phyloP scores from a whole-genome alignment of 1,140 invertebrate species.

The Parasteatoda tepidariorum region DNA sequence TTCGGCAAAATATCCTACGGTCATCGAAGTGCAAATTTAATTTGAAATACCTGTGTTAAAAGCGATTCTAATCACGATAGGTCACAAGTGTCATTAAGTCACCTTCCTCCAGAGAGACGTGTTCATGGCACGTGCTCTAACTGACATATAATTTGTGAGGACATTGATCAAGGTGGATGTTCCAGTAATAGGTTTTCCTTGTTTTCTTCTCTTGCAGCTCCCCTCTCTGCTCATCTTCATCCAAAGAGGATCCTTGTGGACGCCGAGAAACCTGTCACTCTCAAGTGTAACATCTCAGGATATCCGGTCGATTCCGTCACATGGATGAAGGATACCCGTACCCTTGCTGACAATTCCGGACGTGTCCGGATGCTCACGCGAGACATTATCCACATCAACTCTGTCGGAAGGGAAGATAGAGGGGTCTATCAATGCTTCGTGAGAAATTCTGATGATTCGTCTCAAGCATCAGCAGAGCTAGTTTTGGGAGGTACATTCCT shows the following conservation, averaged over 20 bases:
- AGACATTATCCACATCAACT: conserved; percentile 74
- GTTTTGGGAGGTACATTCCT: conserved; percentile 80
- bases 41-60: too few relatives aligned
- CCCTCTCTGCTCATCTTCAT: conserved; percentile 56
- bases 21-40: too few relatives aligned
- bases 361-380: conserved; percentile 64
- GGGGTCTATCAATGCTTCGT: conserved; percentile 93
- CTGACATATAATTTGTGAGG: too few relatives aligned
- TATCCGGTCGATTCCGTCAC: conserved; percentile 61
- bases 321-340: conserved; percentile 79
- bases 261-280: conserved; percentile 67
- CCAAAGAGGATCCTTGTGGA: conserved; percentile 69
- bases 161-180: too few relatives aligned
- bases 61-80: too few relatives aligned
- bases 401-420: conserved; percentile 80
- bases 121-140: too few relatives aligned
- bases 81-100: too few relatives aligned
- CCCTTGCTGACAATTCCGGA: conserved; percentile 72
- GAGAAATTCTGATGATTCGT: conserved; percentile 85
- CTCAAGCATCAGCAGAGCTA: conserved; percentile 83
- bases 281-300: conserved; percentile 62
- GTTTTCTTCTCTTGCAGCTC: conserved; percentile 51
- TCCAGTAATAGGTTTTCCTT: too few relatives aligned
- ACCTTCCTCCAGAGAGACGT: too few relatives aligned
- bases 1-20: too few relatives aligned